These are phyloP conservation scores for Atopsyche davidsoni DNA, from an alignment of 1,140 invertebrate genomes.

Conservation along the genomic window DNA sequence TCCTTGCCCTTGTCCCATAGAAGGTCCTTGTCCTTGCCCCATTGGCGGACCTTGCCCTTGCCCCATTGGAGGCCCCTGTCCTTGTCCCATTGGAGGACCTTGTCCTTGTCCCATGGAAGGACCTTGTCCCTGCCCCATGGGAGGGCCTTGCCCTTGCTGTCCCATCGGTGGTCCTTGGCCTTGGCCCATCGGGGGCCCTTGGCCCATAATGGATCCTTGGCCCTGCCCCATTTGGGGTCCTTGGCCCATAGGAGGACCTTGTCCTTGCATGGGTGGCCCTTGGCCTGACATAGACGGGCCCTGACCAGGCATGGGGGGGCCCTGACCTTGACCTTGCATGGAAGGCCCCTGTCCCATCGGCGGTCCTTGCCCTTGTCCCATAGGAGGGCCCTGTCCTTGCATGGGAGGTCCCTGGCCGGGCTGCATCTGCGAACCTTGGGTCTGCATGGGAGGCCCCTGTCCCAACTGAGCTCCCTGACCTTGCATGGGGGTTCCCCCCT, in stretches of 20 bases:
- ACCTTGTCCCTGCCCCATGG: slow-evolving; percentile 15
- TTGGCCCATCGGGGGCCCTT: slow-evolving; percentile 9
- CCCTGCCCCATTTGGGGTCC: slow-evolving; percentile 7
- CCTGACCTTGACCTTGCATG: background rate
- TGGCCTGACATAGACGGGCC: slow-evolving; percentile 23
- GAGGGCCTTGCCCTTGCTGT: slow-evolving; percentile 20
- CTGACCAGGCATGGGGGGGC: slow-evolving; percentile 19
- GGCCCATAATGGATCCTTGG: slow-evolving; percentile 16
- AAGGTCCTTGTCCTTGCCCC: slow-evolving; percentile 29
- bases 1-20: slow-evolving; percentile 30
- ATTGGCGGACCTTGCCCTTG: slow-evolving; percentile 28
- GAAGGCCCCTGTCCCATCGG: slow-evolving; percentile 18
- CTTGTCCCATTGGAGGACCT: slow-evolving; percentile 11
- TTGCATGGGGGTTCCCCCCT: slow-evolving; percentile 22
- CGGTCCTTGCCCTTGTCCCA: slow-evolving; percentile 21
- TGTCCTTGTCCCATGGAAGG: slow-evolving; percentile 15
- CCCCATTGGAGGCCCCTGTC: slow-evolving; percentile 17
- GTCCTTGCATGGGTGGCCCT: slow-evolving; percentile 13
- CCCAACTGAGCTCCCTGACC: slow-evolving; percentile 25
- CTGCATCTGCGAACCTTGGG: too few species aligned
- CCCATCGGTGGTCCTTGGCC: slow-evolving; percentile 20
- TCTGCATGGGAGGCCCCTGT: slow-evolving; percentile 18
- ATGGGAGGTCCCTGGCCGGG: slow-evolving; percentile 20
- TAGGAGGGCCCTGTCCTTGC: slow-evolving; percentile 22
- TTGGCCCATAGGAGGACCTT: slow-evolving; percentile 20